Conservation (phyloP, 2,888 invertebrate species). For the Syrista parreyssii region DNA sequence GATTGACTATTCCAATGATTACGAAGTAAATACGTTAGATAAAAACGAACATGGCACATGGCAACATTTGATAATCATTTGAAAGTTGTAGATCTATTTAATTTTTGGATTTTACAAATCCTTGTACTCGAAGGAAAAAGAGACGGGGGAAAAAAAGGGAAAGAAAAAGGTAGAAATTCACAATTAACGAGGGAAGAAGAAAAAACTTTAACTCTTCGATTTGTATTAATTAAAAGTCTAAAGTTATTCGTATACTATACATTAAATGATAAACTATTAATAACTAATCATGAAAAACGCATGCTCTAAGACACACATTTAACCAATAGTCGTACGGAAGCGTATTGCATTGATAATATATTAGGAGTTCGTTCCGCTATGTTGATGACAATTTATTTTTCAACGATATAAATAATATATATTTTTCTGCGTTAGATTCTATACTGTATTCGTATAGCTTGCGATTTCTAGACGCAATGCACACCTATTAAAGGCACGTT, state of each 20-base stretch:
- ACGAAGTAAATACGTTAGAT: neutral
- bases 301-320: constrained; percentile 26
- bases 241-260: constrained; percentile 27
- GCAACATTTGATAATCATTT: constrained; percentile 47
- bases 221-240: constrained; percentile 16
- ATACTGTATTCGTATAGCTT: constrained; percentile 14
- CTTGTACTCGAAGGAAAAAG: constrained; percentile 7
- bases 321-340: constrained; percentile 28
- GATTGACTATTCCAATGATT: constrained; percentile 19
- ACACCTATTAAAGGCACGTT: neutral
- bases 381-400: constrained; percentile 43
- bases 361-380: constrained; percentile 34
- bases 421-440: constrained; percentile 43
- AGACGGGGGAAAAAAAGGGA: constrained; percentile 1
- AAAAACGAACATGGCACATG: constrained; percentile 9
- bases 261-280: constrained; percentile 22
- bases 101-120: constrained; percentile 3
- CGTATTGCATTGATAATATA: constrained; percentile 22
- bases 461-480: neutral
- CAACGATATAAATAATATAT: constrained; percentile 35
- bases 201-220: constrained; percentile 24
- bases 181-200: neutral
- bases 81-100: constrained; percentile 39
- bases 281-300: constrained; percentile 18
- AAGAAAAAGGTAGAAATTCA: constrained; percentile 2